Evolutionary conservation across 2,113 vertebrate species (phyloP).

Genomic region (Atlantisia rogersi): DNA sequence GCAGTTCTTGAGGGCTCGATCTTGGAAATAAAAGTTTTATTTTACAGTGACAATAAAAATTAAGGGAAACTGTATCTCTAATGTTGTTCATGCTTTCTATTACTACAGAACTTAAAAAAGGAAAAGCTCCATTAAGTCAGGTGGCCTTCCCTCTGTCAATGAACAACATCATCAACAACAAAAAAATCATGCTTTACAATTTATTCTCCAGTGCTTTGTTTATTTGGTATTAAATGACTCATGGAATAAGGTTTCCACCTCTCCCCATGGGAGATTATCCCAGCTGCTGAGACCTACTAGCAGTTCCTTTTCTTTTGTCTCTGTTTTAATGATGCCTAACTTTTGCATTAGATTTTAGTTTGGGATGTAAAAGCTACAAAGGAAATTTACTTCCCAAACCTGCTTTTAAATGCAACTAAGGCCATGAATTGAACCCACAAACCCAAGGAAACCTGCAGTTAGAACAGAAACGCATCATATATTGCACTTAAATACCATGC

Average conservation of each 20-base stretch:
- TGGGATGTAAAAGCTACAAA: background rate
- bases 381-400: background rate
- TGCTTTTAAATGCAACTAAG: constrained; percentile 17
- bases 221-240: constrained; percentile 61
- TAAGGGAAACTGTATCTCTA: background rate
- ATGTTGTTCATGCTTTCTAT: background rate
- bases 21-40: background rate
- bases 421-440: background rate
- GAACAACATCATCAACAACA: background rate
- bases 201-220: constrained; percentile 63
- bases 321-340: background rate
- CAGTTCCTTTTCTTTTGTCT: background rate
- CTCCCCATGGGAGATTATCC: constrained; percentile 23
- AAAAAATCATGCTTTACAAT: background rate
- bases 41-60: background rate
- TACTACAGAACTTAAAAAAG: constrained; percentile 6
- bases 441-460: background rate
- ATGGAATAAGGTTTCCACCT: constrained; percentile 50
- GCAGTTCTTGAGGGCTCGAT: background rate
- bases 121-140: constrained; percentile 35
- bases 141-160: background rate
- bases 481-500: background rate
- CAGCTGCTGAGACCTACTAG: constrained; percentile 15
- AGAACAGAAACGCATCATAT: background rate
- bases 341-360: constrained; percentile 35